Evolutionary conservation across 2,113 vertebrate genomes (phyloP).

Genomic region (Cyprinodon tularosa): DNA sequence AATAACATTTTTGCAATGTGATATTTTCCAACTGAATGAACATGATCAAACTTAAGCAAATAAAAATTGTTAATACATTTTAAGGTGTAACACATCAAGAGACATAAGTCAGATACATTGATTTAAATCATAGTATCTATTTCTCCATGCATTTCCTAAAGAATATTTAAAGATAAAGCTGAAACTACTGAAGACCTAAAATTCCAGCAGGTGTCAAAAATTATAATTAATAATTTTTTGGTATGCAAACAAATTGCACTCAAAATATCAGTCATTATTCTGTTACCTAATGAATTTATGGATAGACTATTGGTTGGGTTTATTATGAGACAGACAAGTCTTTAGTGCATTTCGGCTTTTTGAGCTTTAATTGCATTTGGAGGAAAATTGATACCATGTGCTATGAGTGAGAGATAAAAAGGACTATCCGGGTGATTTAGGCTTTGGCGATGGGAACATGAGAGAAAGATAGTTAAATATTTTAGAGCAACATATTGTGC

Average conservation of each 20-base stretch:
- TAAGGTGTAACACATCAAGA: not conserved
- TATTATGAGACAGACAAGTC: not conserved
- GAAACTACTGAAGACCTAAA: not conserved
- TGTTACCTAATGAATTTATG: not conserved
- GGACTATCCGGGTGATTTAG: not conserved
- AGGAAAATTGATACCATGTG: not conserved
- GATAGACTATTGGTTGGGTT: not conserved
- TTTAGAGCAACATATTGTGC: not conserved
- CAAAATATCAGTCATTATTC: not conserved
- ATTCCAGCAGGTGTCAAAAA: not conserved
- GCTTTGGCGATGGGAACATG: not conserved
- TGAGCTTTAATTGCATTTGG: not conserved
- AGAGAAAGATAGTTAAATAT: not conserved
- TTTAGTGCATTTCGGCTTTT: not conserved
- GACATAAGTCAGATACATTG: not conserved
- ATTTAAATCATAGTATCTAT: not conserved
- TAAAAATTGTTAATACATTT: not conserved
- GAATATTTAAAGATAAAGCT: not conserved
- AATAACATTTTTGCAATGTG: not conserved
- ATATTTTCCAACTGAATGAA: not conserved
- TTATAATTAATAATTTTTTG: not conserved
- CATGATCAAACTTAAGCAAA: not conserved
- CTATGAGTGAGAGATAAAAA: not conserved
- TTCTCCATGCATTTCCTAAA: not conserved
- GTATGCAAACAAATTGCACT: not conserved